Conservation (phyloP, 1,140 invertebrate species). For the Colletes gigas region DNA sequence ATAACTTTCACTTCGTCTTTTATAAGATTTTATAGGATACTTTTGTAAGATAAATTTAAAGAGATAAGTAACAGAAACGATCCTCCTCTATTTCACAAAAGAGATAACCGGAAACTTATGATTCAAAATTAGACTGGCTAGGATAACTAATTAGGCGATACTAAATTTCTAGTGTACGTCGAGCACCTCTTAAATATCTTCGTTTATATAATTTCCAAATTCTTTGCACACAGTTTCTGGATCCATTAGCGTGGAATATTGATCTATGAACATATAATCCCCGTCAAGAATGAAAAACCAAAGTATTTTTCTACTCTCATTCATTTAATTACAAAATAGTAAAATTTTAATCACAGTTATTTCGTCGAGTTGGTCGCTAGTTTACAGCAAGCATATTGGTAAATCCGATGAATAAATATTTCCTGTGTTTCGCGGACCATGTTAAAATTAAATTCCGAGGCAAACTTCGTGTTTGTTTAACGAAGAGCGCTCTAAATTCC, state of each 20-base stretch:
- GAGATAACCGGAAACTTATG: background rate
- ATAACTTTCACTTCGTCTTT: conserved; percentile 46
- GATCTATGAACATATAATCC: no score
- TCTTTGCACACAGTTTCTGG: no score
- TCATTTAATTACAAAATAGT: no score
- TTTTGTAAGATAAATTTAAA: conserved; percentile 36
- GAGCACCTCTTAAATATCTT: no score
- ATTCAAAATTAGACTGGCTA: background rate
- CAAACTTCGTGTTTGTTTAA: background rate
- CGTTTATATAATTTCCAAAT: no score
- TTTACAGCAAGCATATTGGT: background rate
- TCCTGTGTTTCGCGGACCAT: background rate
- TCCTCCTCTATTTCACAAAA: background rate
- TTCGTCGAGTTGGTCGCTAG: background rate
- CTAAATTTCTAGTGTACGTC: no score
- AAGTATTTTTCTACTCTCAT: no score
- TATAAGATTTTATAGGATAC: conserved; percentile 30
- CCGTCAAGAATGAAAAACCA: no score
- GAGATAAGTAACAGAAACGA: background rate
- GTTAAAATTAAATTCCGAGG: background rate
- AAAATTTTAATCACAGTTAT: background rate
- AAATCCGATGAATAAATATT: background rate
- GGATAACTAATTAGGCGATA: no score
- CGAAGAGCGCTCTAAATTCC: background rate
- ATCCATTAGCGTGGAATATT: no score